Base-by-base conservation (phyloP, 2,113 vertebrate genomes). In the Corythornis madagascariensis region DNA sequence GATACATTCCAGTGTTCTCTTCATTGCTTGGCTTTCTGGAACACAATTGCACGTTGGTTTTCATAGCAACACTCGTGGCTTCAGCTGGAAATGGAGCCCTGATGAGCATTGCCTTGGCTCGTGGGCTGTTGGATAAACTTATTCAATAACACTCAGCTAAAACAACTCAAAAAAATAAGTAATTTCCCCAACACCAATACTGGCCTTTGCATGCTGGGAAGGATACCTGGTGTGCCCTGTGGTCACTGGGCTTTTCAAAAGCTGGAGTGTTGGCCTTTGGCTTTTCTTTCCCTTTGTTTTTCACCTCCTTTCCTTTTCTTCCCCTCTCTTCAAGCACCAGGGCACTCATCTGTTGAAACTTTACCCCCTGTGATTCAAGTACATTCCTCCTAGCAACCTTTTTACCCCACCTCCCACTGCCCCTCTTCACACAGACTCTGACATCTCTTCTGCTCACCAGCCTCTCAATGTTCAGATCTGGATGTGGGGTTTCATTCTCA, bases 51-150 rank as follows among this genome's bases (percentile, higher is more conserved):
- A 57, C 53, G 19, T 92, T 86, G 81, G 77, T 96, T 97, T 94
- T 96, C 94, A 89, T 91, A 95, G 89, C 85, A 94, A 91, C 64
- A 33, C 57, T 90, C 13, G 33, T 89, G 83, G 77, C 83, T 96
- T 96, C 75, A 88, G 83, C 86, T 92, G 83, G 91, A 96, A 96
- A 79, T 76, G 86, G 96, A 96, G 96, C 96, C 80, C 86, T 95
- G 92, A 48, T 92, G 89, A 93, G 57, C 64, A 53, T 61, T 94
- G 94, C 90, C 94, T 95, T 8, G 2, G 75, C 16, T 5, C 18
- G 14, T 55, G 74, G 74, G 53, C 43, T 74, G 77, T 18, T 89
- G 82, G 91, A 92, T 65, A 64, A 52, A 84, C 67, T 73, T 94
- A 69, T 92, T 94, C 53, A 95, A 35, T 83, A 75, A 59, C 57